Evolutionary conservation across 2,113 vertebrate species (phyloP).

Genomic region (Chlorodrepanis virens): DNA sequence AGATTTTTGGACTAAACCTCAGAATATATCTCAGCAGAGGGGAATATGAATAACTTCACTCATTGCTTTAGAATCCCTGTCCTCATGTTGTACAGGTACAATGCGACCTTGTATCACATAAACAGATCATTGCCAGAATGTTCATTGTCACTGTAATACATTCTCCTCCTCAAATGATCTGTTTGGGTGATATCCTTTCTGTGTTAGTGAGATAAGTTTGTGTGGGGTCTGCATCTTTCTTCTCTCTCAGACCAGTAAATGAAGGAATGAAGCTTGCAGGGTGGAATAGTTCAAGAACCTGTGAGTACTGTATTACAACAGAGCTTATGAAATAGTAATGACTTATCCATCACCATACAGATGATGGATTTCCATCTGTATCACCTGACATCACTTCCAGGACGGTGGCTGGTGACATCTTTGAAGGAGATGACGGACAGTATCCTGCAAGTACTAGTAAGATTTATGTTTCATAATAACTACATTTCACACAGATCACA

Average conservation of each 20-base stretch:
- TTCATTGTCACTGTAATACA: background rate
- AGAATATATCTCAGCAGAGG: background rate
- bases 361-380: background rate
- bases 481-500: background rate
- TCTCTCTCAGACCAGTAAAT: background rate
- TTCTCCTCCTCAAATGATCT: background rate
- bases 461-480: background rate
- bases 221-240: background rate
- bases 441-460: constrained; percentile 48
- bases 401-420: background rate
- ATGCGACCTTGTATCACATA: background rate
- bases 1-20: background rate
- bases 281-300: background rate
- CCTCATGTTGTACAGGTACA: background rate
- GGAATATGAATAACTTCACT: background rate
- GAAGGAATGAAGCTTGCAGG: background rate
- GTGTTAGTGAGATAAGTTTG: background rate
- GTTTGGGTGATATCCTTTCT: background rate
- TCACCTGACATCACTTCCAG: background rate
- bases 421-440: background rate
- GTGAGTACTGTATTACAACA: background rate
- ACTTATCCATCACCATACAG: constrained; percentile 5
- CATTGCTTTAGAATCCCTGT: background rate
- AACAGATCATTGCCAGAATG: background rate
- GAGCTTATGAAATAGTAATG: background rate